These are phyloP conservation scores for Lasioglossum baleicum DNA, from an alignment of 1,140 invertebrate species.

Conservation along the genomic window DNA sequence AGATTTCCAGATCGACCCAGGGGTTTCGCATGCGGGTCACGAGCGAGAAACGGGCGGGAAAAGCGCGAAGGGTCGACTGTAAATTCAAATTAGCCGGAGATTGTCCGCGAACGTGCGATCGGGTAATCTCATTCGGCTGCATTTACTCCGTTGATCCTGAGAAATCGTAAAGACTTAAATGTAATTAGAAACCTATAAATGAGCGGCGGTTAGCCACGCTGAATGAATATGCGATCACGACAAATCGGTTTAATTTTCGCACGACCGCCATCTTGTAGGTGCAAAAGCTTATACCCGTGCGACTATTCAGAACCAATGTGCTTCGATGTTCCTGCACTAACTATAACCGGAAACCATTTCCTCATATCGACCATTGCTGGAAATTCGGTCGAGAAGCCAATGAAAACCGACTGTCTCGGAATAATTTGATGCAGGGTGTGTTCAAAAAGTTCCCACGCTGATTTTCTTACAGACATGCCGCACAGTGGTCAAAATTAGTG, in stretches of 20 bases:
- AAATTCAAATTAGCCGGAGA: slow-evolving; percentile 60
- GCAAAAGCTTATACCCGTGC: slow-evolving; percentile 6
- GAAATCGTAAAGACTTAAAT: slow-evolving; percentile 61
- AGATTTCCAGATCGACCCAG: neutral
- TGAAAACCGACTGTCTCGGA: no score
- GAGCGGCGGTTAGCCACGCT: slow-evolving; percentile 25
- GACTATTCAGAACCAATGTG: no score
- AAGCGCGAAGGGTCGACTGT: slow-evolving; percentile 48
- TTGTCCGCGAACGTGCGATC: slow-evolving; percentile 57
- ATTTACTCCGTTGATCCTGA: slow-evolving; percentile 53
- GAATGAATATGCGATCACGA: slow-evolving; percentile 3
- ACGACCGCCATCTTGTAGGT: slow-evolving; percentile 23
- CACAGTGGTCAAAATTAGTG: no score
- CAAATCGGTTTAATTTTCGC: slow-evolving; percentile 62
- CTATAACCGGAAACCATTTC: neutral
- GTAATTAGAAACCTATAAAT: slow-evolving; percentile 65
- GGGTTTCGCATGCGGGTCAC: slow-evolving; percentile 5
- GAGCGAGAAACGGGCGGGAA: slow-evolving; percentile 21
- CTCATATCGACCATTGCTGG: neutral
- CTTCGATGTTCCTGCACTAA: neutral
- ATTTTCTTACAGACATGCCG: no score
- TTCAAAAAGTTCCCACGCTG: no score
- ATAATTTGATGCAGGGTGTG: no score
- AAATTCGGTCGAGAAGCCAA: no score
- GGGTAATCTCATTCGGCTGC: slow-evolving; percentile 47